Evolutionary conservation across 2,113 vertebrate species (phyloP).

Genomic region (Proterorhinus semilunaris): DNA sequence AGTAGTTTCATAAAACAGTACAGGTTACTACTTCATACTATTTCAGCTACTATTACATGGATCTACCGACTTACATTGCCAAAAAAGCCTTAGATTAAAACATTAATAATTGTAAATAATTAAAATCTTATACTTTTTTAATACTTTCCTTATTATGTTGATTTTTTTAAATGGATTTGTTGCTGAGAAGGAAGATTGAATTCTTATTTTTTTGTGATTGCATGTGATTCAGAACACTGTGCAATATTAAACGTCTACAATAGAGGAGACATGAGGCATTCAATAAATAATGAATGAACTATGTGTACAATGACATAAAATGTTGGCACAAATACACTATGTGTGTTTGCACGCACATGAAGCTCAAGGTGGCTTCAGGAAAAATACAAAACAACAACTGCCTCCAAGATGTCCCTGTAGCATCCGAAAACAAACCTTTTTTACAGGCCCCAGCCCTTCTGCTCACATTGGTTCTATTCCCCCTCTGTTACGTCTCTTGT

Average conservation of each 20-base stretch:
- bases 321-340: not conserved
- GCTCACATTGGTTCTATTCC: slow-evolving; percentile 5
- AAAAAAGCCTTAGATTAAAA: no score
- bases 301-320: not conserved
- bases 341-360: not conserved
- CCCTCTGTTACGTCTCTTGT: slow-evolving; percentile 3
- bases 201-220: not conserved
- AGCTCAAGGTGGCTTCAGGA: not conserved
- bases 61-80: no score
- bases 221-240: not conserved
- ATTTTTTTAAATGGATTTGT: no score
- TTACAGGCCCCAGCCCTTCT: not conserved
- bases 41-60: no score
- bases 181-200: no score
- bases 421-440: not conserved
- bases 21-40: no score
- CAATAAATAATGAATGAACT: not conserved
- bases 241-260: not conserved
- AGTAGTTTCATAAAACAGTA: no score
- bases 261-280: not conserved
- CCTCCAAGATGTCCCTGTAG: slow-evolving; percentile 1
- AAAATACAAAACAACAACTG: not conserved
- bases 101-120: no score
- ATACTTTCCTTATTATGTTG: no score
- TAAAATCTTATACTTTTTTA: no score